Percentiles rank a stretch among this genome's conserved stretches.
phyloP scores from a whole-genome alignment of 2,797 vertebrate species.

The Halcyon badia region DNA sequence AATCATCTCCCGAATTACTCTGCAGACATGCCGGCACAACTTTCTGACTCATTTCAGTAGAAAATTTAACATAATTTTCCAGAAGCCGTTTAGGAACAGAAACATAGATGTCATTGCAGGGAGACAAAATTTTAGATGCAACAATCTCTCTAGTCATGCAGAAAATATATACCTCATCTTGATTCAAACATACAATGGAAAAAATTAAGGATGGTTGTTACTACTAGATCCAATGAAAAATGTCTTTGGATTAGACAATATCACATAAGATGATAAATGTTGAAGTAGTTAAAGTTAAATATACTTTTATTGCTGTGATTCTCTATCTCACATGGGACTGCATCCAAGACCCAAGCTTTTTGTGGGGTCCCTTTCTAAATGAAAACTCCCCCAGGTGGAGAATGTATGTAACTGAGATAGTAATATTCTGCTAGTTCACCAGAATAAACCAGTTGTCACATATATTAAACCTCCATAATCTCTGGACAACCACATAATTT shows the following conservation, averaged over 20 bases:
- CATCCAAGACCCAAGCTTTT: neutral
- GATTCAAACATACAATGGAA: neutral
- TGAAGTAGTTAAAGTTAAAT: neutral
- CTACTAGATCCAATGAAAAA: neutral
- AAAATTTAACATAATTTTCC: neutral
- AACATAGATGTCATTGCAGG: neutral
- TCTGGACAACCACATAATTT: neutral
- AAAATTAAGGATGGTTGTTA: neutral
- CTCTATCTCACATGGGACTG: neutral
- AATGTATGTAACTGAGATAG: neutral
- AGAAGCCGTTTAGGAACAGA: neutral
- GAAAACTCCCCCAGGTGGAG: neutral
- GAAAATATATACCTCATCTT: neutral
- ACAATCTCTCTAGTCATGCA: neutral
- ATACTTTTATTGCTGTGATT: neutral
- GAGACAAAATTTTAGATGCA: neutral
- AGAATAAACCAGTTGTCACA: neutral
- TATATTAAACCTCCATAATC: neutral
- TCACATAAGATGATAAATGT: neutral
- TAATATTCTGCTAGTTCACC: neutral
- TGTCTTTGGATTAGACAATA: neutral
- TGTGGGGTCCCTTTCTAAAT: neutral
- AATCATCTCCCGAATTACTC: neutral
- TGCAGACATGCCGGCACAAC: neutral
- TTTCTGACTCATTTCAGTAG: neutral